phyloP scores from a whole-genome alignment of 2,888 invertebrate genomes.

The Cataglyphis rosenhaueri region DNA sequence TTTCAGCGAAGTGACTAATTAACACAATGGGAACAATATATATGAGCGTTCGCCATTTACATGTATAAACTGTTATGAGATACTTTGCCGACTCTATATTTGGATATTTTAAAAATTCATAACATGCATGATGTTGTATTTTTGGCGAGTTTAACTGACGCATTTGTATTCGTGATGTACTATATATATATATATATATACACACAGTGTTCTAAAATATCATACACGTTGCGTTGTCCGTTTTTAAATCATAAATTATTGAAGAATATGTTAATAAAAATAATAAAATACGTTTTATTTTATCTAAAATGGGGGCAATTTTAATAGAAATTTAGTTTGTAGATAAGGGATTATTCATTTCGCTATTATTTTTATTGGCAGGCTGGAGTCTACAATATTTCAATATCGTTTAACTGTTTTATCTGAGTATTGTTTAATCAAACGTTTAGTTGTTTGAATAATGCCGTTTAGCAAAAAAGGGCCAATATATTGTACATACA shows the following conservation, averaged over 20 bases:
- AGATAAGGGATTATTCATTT: too few species aligned
- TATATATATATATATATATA: too few species aligned
- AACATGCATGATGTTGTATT: background rate
- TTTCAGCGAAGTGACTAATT: constrained; percentile 47
- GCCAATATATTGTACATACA: background rate
- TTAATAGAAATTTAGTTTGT: constrained; percentile 34
- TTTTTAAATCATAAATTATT: too few species aligned
- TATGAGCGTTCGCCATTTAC: constrained; percentile 20
- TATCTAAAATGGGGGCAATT: background rate
- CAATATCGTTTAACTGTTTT: constrained; percentile 15
- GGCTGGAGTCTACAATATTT: background rate
- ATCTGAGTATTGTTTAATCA: constrained; percentile 41
- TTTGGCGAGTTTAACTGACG: background rate
- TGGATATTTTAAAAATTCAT: constrained; percentile 18
- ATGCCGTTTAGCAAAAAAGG: constrained; percentile 31
- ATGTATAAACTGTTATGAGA: constrained; percentile 5
- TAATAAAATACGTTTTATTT: constrained; percentile 19
- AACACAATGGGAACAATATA: constrained; percentile 13
- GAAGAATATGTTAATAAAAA: too few species aligned
- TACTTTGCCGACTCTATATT: background rate
- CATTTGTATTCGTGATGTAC: background rate
- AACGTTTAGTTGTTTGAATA: constrained; percentile 32
- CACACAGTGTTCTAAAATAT: background rate
- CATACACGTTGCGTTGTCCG: background rate
- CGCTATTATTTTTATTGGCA: constrained; percentile 24